Conservation (phyloP, 2,888 invertebrate genomes). For the Stomorhina lunata region DNA sequence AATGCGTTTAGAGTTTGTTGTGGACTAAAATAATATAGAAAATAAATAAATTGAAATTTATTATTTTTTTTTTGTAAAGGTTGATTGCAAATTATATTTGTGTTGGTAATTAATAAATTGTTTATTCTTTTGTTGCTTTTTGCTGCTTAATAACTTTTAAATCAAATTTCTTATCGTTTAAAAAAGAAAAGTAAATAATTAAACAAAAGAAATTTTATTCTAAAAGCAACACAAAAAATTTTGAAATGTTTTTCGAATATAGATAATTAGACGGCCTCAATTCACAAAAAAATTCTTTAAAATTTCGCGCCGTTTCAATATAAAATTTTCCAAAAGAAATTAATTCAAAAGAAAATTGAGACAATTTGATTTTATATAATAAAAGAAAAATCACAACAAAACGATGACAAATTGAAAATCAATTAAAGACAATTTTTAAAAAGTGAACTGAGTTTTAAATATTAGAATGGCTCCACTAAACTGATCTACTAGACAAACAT, state of each 20-base stretch:
- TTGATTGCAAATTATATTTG: not conserved
- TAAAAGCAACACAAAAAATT: not conserved
- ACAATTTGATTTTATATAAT: not conserved
- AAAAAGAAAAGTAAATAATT: not conserved
- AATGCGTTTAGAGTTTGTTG: not conserved
- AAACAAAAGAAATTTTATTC: not conserved
- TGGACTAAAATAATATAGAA: conserved; percentile 1
- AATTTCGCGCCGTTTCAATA: not conserved
- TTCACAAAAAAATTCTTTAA: not conserved
- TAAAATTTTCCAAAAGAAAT: conserved; percentile 2
- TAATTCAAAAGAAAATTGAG: not conserved
- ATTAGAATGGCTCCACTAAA: too few species aligned
- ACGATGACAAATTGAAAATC: conserved; percentile 35
- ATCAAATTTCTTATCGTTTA: conserved; percentile 29
- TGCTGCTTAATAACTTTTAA: not conserved
- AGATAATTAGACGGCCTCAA: not conserved
- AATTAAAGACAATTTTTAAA: conserved; percentile 24
- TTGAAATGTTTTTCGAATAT: not conserved
- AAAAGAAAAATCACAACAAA: conserved; percentile 34
- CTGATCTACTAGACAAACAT: too few species aligned
- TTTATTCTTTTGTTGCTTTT: conserved; percentile 11
- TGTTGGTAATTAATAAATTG: not conserved
- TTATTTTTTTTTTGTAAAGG: not conserved
- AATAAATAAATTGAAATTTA: not conserved
- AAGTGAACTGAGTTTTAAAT: conserved; percentile 11